These are phyloP conservation scores for Dreissena rostriformis DNA, from an alignment of 1,140 invertebrate species.

Conservation along the genomic window DNA sequence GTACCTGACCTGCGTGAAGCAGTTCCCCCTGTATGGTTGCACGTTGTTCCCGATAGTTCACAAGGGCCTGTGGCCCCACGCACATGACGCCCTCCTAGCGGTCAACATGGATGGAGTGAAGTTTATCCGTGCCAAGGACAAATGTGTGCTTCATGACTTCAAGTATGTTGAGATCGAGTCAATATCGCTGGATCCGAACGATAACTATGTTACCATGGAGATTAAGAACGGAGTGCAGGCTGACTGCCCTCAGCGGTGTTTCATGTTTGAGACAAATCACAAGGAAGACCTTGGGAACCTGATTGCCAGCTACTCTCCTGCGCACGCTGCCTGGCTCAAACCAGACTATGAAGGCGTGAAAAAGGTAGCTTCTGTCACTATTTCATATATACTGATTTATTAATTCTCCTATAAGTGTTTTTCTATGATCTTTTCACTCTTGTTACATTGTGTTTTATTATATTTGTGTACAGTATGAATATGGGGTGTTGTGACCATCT, in stretches of 20 bases:
- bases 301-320: slow-evolving; percentile 94
- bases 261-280: slow-evolving; percentile 95
- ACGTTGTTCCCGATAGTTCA: slow-evolving; percentile 96
- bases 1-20: slow-evolving; percentile 97
- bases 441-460: neutral
- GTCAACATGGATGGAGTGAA: slow-evolving; percentile 94
- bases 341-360: slow-evolving; percentile 89
- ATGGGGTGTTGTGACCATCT: neutral
- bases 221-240: slow-evolving; percentile 85
- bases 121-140: slow-evolving; percentile 77
- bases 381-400: neutral
- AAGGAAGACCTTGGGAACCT: slow-evolving; percentile 95
- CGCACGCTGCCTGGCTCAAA: slow-evolving; percentile 92
- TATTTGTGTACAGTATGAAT: neutral
- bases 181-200: slow-evolving; percentile 93
- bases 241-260: slow-evolving; percentile 89
- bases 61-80: slow-evolving; percentile 95
- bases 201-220: slow-evolving; percentile 94
- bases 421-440: neutral
- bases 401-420: neutral
- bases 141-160: slow-evolving; percentile 75
- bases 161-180: slow-evolving; percentile 76
- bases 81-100: slow-evolving; percentile 88
- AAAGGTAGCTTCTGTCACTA: slow-evolving; percentile 79
- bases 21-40: slow-evolving; percentile 97